These are phyloP conservation scores for Numenius phaeopus DNA, from an alignment of 2,797 vertebrate genomes.

Conservation along the genomic window DNA sequence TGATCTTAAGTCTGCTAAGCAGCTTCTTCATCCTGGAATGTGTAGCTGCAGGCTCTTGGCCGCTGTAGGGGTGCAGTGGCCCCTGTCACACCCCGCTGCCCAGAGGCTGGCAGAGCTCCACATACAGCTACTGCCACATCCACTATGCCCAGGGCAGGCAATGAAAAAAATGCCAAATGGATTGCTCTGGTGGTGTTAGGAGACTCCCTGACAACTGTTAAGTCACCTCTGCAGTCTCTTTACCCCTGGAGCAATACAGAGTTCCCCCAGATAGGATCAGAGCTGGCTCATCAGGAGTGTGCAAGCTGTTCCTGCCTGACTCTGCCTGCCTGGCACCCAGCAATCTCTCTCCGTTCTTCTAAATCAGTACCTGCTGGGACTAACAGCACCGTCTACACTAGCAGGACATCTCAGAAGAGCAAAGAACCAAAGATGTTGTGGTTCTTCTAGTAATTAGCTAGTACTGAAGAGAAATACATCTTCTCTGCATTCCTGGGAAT, in stretches of 20 bases:
- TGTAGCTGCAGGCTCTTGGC: not conserved
- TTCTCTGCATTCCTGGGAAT: not conserved
- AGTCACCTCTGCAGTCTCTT: not conserved
- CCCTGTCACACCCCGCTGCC: not conserved
- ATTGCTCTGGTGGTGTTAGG: not conserved
- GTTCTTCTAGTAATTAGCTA: not conserved
- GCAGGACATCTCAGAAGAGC: not conserved
- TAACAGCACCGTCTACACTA: not conserved
- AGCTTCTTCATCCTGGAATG: not conserved
- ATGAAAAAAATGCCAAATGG: not conserved
- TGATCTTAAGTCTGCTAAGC: not conserved
- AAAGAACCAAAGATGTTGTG: not conserved
- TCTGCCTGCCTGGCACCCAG: not conserved
- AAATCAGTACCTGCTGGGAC: not conserved
- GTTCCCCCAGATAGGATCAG: constrained; percentile 15
- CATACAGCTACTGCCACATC: not conserved
- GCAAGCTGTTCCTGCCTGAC: not conserved
- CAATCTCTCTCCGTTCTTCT: not conserved
- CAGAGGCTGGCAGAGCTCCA: not conserved
- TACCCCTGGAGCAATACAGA: constrained; percentile 10
- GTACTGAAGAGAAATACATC: not conserved
- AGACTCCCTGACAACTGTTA: not conserved
- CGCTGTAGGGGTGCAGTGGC: not conserved
- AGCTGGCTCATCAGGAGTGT: not conserved
- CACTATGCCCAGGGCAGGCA: not conserved